Conservation (phyloP, 1,140 invertebrate genomes). For the Drosophila paulistorum region DNA sequence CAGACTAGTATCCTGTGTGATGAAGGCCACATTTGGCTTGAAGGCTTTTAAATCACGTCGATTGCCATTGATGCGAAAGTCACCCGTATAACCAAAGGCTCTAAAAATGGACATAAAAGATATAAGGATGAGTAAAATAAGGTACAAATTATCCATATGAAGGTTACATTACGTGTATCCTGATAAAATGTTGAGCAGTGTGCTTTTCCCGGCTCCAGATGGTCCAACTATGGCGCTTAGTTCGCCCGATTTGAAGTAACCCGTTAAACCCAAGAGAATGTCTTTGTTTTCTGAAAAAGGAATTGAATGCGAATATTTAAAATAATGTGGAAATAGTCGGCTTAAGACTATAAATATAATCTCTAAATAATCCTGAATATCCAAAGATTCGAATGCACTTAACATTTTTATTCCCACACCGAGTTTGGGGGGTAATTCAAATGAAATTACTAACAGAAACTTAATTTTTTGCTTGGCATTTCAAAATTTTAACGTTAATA, state of each 20-base stretch:
- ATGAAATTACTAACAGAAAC: too few species aligned
- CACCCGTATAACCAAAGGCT: constrained; percentile 74
- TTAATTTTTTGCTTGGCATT: too few species aligned
- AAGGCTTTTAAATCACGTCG: constrained; percentile 90
- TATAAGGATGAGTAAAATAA: neutral
- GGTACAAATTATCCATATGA: neutral
- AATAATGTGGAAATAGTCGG: neutral
- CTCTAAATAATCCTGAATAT: too few species aligned
- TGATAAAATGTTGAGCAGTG: constrained; percentile 89
- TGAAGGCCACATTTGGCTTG: constrained; percentile 93
- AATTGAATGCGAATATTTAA: neutral
- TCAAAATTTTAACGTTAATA: too few species aligned
- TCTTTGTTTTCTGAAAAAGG: constrained; percentile 84
- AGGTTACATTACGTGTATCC: constrained; percentile 86
- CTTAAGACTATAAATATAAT: too few species aligned
- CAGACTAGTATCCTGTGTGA: constrained; percentile 94
- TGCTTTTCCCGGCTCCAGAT: constrained; percentile 94
- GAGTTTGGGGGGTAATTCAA: too few species aligned
- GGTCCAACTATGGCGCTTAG: constrained; percentile 91
- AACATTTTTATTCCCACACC: too few species aligned
- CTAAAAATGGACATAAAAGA: constrained; percentile 24
- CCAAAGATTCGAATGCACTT: too few species aligned
- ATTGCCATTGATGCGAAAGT: constrained; percentile 88
- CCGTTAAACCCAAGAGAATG: constrained; percentile 85
- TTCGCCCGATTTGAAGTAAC: constrained; percentile 84